Conservation (phyloP, 2,113 vertebrate species). For the Siphamia tubifer region DNA sequence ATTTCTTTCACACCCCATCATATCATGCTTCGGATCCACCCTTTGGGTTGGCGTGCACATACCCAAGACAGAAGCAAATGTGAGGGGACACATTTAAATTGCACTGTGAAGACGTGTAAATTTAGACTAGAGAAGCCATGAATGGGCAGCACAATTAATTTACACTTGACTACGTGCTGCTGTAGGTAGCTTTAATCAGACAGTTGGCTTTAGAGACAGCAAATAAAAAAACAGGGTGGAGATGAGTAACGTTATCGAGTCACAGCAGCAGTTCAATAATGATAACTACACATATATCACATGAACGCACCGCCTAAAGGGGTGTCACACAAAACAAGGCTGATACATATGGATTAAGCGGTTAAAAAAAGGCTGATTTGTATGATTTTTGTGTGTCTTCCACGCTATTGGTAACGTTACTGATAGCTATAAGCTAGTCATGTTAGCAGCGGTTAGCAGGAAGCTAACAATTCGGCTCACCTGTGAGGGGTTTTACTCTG, state of each 20-base stretch:
- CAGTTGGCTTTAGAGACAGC: neutral
- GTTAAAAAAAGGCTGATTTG: too few species aligned
- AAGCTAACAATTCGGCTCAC: constrained; percentile 48
- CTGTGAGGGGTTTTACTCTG: constrained; percentile 8
- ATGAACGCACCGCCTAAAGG: too few species aligned
- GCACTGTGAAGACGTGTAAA: too few species aligned
- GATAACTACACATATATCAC: neutral
- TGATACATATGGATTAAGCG: neutral
- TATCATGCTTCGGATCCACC: too few species aligned
- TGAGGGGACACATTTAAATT: too few species aligned
- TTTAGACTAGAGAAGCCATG: neutral
- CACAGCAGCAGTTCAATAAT: neutral
- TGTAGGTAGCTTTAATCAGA: too few species aligned
- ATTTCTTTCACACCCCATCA: too few species aligned
- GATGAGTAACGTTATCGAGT: neutral
- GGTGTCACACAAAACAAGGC: too few species aligned
- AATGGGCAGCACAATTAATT: neutral
- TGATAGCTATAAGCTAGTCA: neutral
- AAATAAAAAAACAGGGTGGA: neutral
- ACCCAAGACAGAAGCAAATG: too few species aligned
- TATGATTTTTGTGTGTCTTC: too few species aligned
- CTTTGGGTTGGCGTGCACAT: neutral
- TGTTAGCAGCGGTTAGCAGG: constrained; percentile 19
- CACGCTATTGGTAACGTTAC: too few species aligned
- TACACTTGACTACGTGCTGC: neutral